Evolutionary conservation across 1,140 invertebrate species (phyloP), one percentile per base, ranked within the genome.

Genomic region (Heliconius melpomene): DNA sequence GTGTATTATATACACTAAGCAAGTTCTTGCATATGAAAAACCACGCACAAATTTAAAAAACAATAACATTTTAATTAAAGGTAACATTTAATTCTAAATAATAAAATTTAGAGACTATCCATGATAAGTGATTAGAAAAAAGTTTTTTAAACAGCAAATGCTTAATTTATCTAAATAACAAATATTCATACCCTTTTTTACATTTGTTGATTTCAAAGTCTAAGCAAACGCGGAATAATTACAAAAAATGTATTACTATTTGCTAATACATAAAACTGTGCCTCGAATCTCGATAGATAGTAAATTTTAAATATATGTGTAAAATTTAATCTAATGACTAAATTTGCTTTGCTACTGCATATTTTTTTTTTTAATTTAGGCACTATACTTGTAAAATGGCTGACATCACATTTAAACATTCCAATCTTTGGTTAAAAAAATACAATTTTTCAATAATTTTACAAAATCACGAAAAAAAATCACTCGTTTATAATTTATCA

Each of bases 341-440:
- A 66, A 29, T 66, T 29, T 66, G 26, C 60, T 66, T 66, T 16
- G 23, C 60, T 66, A 66, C 60, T 18, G 26, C 23, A 11, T 66
- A 29, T 26, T 29, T 66, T 66, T n/a, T 66, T 66, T 29, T 16
- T 29, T 16, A 66, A 60, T 66, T 66, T 66, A 66, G 60, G 60
- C 60, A 66, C 60, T 66, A 66, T 66, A 29, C 60, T 66, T 66
- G 60, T 66, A 66, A 66, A 60, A 29, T 66, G 20, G 23, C 23
- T 66, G 2, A 26, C 13, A 26, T 57, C 8, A 57, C n/a, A 66
- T 66, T 26, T 13, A 66, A 66, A 66, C 60, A 66, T 66, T 29
- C 60, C 60, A 66, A 66, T 66, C 60, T 66, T 66, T 66, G 60
- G 60, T 66, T 23, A 66, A 23, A 26, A 66, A 66, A 66, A 66